These are phyloP conservation scores for Brassicogethes aeneus DNA, from an alignment of 2,888 invertebrate species.

Conservation along the genomic window DNA sequence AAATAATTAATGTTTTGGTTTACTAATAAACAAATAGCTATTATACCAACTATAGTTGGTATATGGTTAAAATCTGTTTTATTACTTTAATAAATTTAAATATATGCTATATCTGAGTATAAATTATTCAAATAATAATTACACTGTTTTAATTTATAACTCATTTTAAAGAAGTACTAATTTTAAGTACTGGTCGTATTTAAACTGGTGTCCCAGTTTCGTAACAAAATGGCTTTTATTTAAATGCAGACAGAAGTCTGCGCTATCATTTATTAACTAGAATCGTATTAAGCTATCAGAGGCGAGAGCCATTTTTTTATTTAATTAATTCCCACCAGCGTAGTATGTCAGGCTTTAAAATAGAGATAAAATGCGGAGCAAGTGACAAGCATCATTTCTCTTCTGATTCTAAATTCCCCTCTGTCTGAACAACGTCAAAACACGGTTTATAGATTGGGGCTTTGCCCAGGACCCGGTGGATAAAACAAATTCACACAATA, in stretches of 20 bases:
- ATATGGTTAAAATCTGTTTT: too few species aligned
- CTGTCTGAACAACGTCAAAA: slow-evolving; percentile 6
- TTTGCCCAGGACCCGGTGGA: not conserved
- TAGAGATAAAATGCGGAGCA: slow-evolving; percentile 36
- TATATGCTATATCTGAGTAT: too few species aligned
- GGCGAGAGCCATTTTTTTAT: slow-evolving; percentile 34
- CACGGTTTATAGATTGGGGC: slow-evolving; percentile 3
- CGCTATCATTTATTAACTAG: slow-evolving; percentile 35
- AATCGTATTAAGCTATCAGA: slow-evolving; percentile 38
- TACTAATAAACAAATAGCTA: too few species aligned
- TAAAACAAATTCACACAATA: not conserved
- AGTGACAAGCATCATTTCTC: slow-evolving; percentile 38
- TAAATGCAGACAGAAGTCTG: slow-evolving; percentile 31
- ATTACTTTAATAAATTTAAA: too few species aligned
- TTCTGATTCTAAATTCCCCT: slow-evolving; percentile 29
- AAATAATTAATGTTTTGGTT: too few species aligned
- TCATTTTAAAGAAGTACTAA: too few species aligned
- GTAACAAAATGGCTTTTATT: slow-evolving; percentile 24
- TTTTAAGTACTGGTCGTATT: too few species aligned
- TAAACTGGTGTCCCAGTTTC: too few species aligned
- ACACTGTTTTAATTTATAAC: too few species aligned
- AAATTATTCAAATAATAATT: too few species aligned
- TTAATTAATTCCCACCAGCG: slow-evolving; percentile 40
- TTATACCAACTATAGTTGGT: too few species aligned
- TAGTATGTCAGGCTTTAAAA: slow-evolving; percentile 40